A percentile compares a stretch with the other conserved stretches of the same genome.
phyloP scores from a whole-genome alignment of 2,888 invertebrate genomes.

The Drosophila pseudotalamancana region DNA sequence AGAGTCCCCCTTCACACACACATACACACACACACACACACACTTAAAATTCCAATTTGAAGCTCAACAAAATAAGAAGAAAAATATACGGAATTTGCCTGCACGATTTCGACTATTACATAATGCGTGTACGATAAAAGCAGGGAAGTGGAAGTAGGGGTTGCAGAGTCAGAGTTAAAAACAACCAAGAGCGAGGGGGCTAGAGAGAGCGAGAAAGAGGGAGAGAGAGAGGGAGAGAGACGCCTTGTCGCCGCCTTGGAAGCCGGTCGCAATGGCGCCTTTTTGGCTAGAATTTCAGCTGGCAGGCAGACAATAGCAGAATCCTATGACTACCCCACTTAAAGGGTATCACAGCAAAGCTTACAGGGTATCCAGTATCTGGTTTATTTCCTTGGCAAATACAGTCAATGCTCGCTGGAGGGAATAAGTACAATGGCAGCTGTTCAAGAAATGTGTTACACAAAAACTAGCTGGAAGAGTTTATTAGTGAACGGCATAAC shows the following conservation, averaged over 20 bases:
- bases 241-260: slow-evolving; percentile 41
- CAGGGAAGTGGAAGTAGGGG: slow-evolving; percentile 33
- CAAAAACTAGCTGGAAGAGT: too few species aligned
- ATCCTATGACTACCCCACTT: background rate
- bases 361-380: background rate
- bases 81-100: slow-evolving; percentile 29
- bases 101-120: slow-evolving; percentile 83
- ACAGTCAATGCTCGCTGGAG: background rate
- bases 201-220: background rate
- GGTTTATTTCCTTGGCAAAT: too few species aligned
- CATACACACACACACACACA: background rate
- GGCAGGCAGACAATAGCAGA: slow-evolving; percentile 28
- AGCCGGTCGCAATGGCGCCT: slow-evolving; percentile 74
- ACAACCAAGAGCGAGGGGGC: background rate
- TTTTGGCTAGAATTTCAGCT: slow-evolving; percentile 52
- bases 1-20: background rate
- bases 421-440: background rate
- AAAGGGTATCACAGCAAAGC: background rate
- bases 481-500: too few species aligned
- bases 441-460: too few species aligned
- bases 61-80: slow-evolving; percentile 8
- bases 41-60: slow-evolving; percentile 13
- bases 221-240: slow-evolving; percentile 8
- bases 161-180: slow-evolving; percentile 6
- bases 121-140: slow-evolving; percentile 72